phyloP scores from a whole-genome alignment of 2,113 vertebrate species.

The Thalassarche chlororhynchos region DNA sequence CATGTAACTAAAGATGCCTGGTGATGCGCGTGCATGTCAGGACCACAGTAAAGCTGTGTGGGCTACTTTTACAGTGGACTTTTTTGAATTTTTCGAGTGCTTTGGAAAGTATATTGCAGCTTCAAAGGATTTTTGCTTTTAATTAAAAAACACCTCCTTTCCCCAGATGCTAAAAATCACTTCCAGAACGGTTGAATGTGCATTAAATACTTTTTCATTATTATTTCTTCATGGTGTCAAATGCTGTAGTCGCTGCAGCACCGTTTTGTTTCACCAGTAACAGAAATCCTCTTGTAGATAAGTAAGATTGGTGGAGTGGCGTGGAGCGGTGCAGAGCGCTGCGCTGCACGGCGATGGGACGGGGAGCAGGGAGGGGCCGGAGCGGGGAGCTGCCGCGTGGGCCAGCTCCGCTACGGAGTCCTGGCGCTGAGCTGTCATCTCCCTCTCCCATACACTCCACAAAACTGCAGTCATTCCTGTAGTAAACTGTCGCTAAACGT shows the following conservation, averaged over 20 bases:
- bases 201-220: background rate
- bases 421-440: background rate
- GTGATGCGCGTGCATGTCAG: background rate
- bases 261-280: background rate
- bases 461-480: background rate
- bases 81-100: background rate
- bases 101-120: background rate
- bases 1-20: background rate
- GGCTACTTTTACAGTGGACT: background rate
- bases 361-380: background rate
- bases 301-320: background rate
- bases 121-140: background rate
- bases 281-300: background rate
- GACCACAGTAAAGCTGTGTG: background rate
- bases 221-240: background rate
- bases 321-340: accelerated
- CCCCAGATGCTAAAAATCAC: background rate
- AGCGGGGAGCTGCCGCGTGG: background rate
- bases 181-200: accelerated
- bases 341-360: background rate
- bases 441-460: background rate
- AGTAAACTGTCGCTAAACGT: background rate
- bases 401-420: accelerated
- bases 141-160: background rate
- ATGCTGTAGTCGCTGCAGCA: background rate